These are phyloP conservation scores for Haliclystus octoradiatus DNA, from an alignment of 30 jellyfish, hydroid and myxozoan genomes.

Conservation along the genomic window DNA sequence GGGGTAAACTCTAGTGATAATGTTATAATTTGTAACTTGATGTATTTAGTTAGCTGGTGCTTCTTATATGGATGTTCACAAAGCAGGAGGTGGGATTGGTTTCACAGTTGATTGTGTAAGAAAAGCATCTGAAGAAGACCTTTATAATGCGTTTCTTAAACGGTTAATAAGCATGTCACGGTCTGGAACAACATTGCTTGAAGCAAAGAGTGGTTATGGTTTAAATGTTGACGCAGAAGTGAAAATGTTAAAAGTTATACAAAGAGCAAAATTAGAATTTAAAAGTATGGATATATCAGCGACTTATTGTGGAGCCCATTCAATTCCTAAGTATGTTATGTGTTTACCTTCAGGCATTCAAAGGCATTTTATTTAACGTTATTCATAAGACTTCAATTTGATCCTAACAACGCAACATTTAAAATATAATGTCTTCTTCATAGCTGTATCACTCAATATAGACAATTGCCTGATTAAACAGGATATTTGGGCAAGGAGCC, in stretches of 20 bases:
- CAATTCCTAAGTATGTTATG: constrained; percentile 88
- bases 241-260: constrained; percentile 65
- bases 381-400: no score
- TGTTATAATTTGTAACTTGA: no score
- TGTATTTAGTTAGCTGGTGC: constrained; percentile 80
- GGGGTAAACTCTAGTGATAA: no score
- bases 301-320: constrained; percentile 91
- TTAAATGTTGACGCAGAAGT: constrained; percentile 66
- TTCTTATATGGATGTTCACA: constrained; percentile 82
- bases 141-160: constrained; percentile 33
- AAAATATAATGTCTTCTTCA: no score
- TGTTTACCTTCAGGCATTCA: no score
- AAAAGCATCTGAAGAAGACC: constrained; percentile 70
- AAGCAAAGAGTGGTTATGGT: constrained; percentile 97
- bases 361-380: no score
- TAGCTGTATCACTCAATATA: no score
- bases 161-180: constrained; percentile 56
- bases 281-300: constrained; percentile 53
- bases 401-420: no score
- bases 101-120: constrained; percentile 73
- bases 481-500: no score
- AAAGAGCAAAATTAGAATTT: constrained; percentile 34
- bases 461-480: no score
- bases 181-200: constrained; percentile 81
- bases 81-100: constrained; percentile 88